phyloP scores from a whole-genome alignment of 2,797 vertebrate species.

The Pantherophis vulpinus region DNA sequence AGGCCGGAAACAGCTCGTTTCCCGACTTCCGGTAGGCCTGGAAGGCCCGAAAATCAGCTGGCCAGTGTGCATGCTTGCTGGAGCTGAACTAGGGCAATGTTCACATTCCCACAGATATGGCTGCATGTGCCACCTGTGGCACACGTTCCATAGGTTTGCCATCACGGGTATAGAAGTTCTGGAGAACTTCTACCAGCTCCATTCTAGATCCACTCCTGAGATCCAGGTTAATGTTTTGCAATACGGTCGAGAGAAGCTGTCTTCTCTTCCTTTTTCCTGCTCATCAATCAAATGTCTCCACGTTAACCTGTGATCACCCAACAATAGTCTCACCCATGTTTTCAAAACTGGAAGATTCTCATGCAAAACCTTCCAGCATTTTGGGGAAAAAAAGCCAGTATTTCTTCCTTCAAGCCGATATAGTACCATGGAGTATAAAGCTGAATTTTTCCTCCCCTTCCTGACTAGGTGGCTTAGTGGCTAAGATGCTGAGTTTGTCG shows the following conservation, averaged over 20 bases:
- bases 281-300: neutral
- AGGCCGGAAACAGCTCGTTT: too few species aligned
- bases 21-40: too few species aligned
- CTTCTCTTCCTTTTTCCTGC: neutral
- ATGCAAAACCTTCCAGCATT: neutral
- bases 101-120: too few species aligned
- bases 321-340: conserved; percentile 31
- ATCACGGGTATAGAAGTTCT: too few species aligned
- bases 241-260: conserved; percentile 41
- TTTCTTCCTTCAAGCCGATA: neutral
- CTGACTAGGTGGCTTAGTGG: too few species aligned
- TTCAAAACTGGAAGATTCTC: neutral
- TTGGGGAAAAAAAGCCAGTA: neutral
- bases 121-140: too few species aligned
- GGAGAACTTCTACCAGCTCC: neutral
- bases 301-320: neutral
- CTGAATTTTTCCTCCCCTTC: too few species aligned
- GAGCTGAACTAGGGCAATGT: too few species aligned
- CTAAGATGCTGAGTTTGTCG: too few species aligned
- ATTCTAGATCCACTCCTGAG: neutral
- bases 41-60: too few species aligned
- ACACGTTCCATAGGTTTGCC: too few species aligned
- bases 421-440: neutral
- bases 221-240: conserved; percentile 14
- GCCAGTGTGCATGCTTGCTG: too few species aligned